Evolutionary conservation across 2,797 vertebrate species (phyloP).

Genomic region (Taenioides sp.): DNA sequence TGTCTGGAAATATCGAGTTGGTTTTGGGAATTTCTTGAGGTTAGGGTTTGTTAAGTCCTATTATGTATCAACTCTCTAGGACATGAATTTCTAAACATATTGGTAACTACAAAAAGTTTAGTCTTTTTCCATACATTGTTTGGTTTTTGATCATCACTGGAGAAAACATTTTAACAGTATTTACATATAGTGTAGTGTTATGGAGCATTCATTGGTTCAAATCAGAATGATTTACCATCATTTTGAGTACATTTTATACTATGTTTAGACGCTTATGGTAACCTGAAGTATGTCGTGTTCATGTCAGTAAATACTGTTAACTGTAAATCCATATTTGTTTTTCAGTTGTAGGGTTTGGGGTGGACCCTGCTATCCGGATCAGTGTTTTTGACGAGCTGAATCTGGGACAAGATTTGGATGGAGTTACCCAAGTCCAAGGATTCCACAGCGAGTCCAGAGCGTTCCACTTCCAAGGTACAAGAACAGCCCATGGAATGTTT

Average conservation of each 20-base stretch:
- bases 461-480: slow-evolving; percentile 94
- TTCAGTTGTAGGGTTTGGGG: slow-evolving; percentile 88
- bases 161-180: background rate
- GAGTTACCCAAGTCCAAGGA: slow-evolving; percentile 93
- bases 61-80: no score
- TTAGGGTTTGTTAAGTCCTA: no score
- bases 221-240: no score
- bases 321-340: background rate
- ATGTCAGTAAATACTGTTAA: background rate
- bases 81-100: no score
- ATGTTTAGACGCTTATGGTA: background rate
- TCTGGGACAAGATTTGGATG: slow-evolving; percentile 83
- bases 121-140: background rate
- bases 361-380: slow-evolving; percentile 93
- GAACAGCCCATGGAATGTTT: slow-evolving; percentile 3
- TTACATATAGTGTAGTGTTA: background rate
- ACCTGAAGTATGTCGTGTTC: background rate
- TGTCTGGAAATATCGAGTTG: background rate
- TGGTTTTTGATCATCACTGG: background rate
- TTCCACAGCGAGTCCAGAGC: slow-evolving; percentile 95
- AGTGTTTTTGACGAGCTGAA: slow-evolving; percentile 88
- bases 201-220: background rate
- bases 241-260: background rate
- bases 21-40: background rate
- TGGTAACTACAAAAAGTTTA: background rate